Evolutionary conservation across 2,888 invertebrate genomes (phyloP), one percentile per base, ranked within the genome.

Genomic region (Acheta domesticus): DNA sequence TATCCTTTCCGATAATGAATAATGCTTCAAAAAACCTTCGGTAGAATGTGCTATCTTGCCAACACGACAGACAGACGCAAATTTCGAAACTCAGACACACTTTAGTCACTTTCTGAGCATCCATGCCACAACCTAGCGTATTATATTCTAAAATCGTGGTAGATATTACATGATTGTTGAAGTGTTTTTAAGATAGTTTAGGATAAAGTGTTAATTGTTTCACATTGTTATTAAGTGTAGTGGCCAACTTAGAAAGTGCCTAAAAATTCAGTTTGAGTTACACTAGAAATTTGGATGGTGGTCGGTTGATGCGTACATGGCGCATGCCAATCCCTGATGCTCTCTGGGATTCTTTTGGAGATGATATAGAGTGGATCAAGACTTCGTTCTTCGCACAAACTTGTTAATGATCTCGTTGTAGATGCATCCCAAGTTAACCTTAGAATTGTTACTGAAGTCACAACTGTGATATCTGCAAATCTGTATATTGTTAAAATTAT

Each of bases 351-450:
- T 36, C 36, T 36, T 36, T 36, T 36, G 36, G 36, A 36, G 36
- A 36, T 36, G 8, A 36, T 8, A 8, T 36, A 36, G 36, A 36
- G 1, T 36, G 36, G 36, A 62, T 62, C 36, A 62, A 62, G 62
- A 62, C 62, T 62, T 62, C n/a, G 62, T 62, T 62, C 62, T 62
- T 62, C 62, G 62, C 62, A 62, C 62, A 62, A 62, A 62, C 62
- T 19, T 62, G 14, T 36, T 36, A 36, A 36, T 36, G 36, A 36
- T 62, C 62, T 62, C 62, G n/a, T 62, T 62, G 16, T 62, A 62
- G 62, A 62, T 62, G 62, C 62, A 62, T 62, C n/a, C 62, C 62
- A n/a, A 62, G 62, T 62, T 62, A 62, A 62, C 62, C n/a, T n/a
- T 62, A 62, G n/a, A n/a, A 62, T 62, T 14, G 14, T 62, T 62